phyloP scores from a whole-genome alignment of 1,140 invertebrate species.

The Camponotus floridanus region DNA sequence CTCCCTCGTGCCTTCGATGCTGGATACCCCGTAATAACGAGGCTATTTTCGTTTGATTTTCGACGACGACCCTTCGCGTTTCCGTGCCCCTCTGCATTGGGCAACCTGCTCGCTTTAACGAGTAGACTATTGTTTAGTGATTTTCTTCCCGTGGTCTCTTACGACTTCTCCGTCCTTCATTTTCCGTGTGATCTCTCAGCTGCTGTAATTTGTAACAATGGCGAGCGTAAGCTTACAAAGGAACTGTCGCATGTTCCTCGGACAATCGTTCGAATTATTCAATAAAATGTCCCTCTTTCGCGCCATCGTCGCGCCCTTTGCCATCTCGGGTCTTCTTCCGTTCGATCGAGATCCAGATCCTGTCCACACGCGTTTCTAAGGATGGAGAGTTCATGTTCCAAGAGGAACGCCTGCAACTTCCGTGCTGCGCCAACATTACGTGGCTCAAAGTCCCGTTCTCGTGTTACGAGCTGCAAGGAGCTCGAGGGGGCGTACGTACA shows the following conservation, averaged over 20 bases:
- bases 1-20: background rate
- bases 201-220: background rate
- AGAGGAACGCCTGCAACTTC: constrained; percentile 66
- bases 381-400: constrained; percentile 63
- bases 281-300: constrained; percentile 35
- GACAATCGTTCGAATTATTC: constrained; percentile 53
- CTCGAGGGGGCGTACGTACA: constrained; percentile 32
- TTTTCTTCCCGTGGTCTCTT: background rate
- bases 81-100: no score
- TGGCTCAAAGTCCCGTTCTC: constrained; percentile 74
- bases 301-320: constrained; percentile 5
- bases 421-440: constrained; percentile 70
- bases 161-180: background rate
- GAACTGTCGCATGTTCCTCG: constrained; percentile 58
- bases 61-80: background rate
- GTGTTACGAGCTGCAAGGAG: constrained; percentile 65
- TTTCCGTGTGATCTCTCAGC: background rate
- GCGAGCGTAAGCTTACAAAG: background rate
- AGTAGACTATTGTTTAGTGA: constrained; percentile 20
- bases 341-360: constrained; percentile 24
- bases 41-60: background rate
- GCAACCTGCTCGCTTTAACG: background rate
- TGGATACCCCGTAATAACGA: constrained; percentile 40
- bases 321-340: constrained; percentile 18
- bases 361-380: constrained; percentile 16